Conservation (phyloP, 2,888 invertebrate genomes). For the Sarcophaga caerulescens region DNA sequence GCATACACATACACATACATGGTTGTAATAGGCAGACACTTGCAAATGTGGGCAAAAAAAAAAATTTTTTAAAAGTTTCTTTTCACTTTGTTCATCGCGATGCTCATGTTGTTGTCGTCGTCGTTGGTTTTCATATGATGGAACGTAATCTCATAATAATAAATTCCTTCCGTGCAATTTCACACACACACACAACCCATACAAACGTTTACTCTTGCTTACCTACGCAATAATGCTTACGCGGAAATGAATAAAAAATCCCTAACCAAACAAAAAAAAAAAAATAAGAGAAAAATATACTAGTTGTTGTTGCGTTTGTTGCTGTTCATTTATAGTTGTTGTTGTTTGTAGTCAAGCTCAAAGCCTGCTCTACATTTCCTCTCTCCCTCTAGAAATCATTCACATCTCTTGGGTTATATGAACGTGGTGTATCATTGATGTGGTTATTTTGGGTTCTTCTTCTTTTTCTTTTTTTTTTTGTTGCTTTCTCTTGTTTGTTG, state of each 20-base stretch:
- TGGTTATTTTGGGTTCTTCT: constrained; percentile 41
- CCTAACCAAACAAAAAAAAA: background rate
- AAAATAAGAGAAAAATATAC: background rate
- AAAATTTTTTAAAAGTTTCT: background rate
- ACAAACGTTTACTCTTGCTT: background rate
- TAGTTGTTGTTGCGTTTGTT: background rate
- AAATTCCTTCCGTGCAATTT: constrained; percentile 71
- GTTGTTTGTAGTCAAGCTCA: background rate
- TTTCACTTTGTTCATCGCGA: too few species aligned
- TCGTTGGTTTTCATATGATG: constrained; percentile 49
- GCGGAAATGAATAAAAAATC: background rate
- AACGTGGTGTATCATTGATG: constrained; percentile 28
- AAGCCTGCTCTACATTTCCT: background rate
- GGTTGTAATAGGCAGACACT: background rate
- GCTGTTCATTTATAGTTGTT: constrained; percentile 49
- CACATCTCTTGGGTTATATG: constrained; percentile 3
- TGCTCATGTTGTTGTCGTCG: constrained; percentile 23
- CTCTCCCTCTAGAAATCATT: background rate
- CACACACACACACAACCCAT: constrained; percentile 27
- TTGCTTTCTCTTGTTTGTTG: background rate
- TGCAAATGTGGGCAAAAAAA: background rate
- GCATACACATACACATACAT: background rate
- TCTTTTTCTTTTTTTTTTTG: background rate
- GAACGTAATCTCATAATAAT: constrained; percentile 70
- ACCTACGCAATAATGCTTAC: background rate